Evolutionary conservation across 2,797 vertebrate species (phyloP), one percentile per base, ranked within the genome.

Genomic region (Glyptemys insculpta): DNA sequence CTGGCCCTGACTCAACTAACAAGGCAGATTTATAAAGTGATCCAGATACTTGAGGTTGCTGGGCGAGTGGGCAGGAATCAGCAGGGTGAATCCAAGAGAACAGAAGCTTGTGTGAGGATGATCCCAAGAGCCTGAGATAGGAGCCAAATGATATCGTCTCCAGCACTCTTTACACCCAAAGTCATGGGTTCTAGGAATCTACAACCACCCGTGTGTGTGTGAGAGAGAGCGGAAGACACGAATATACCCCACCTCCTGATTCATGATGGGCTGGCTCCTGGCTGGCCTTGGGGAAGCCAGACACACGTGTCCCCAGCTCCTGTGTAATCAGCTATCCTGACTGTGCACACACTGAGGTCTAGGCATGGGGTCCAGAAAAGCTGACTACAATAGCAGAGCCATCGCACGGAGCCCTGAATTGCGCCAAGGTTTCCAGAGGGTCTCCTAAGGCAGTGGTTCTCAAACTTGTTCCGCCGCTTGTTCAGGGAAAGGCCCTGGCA

Each of bases 121-220:
- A 86, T 23, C 19, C 76, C 31, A 78, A 88, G 91, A 90, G 78
- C 8, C 62, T 57, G 34, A 85, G 19, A 8, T 11, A 88, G 5
- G 79, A 81, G 76, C 0, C 2, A 0, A 23, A 25, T 7, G 74
- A 12, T 0, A 0, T 21, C 15, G 16, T 21, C 8, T 44, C 65
- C 21, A 1, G 76, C 76, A 23, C 1, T 47, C 1, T 83, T 85
- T 86, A 49, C 44, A 79, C 65, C 18, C 41, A 54, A 54, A 62
- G 72, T 0, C 15, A 53, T 79, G 59, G 31, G 29, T 62, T 34
- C 14, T 34, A 34, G 59, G 59, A 62, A 59, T 59, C 27, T 31
- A 59, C 57, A 59, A 59, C 27, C 57, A 12, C 11, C 2, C 2
- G 3, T 31, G 57, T 31, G 29, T 7, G 57, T 59, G 57, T 5